Evolutionary conservation across 1,140 invertebrate genomes (phyloP), one percentile per base, ranked within the genome.

Genomic region (Monomorium pharaonis): DNA sequence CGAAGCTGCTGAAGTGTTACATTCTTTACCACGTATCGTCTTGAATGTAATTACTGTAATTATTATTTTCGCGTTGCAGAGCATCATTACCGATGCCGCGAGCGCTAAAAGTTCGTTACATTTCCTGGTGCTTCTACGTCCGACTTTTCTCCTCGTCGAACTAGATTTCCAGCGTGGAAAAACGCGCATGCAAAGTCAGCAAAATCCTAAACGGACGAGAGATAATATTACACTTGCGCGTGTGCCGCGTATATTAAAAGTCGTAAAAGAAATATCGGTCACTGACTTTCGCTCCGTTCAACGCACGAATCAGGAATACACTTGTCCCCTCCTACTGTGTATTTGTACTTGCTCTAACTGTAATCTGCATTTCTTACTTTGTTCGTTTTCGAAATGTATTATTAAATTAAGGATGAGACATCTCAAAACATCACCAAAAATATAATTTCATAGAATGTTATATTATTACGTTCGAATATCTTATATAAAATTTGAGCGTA

Each of bases 251-350:
- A 37, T 21, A 44, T 81, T 67, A 80, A 72, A 37, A n/a, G n/a
- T 37, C 30, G 56, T 16, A 56, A 84, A 63, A 63, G 72, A 63
- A 84, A 77, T 63, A 77, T 77, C 72, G 81, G 56, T 77, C 56
- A 65, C 58, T 77, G 78, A 74, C 78, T 83, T 83, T 74, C 67
- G 78, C 78, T 72, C 65, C 49, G 63, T 49, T 56, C 67, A 24
- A 49, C 24, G 18, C 51, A n/a, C 33, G 21, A 54, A 62, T 30
- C 24, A 37, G 51, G 18, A 70, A 81, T 72, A 44, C 27, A 18
- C 24, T 58, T 14, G 51, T 54, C 58, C 7, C 24, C 37, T 74
- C 5, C 24, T 16, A 4, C 24, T 16, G 2, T 58, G 33, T 49
- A 24, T 14, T 60, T 58, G 37, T 54, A 69, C 24, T 42, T 67